phyloP scores from a whole-genome alignment of 2,888 invertebrate genomes.

The Morinoia aosen region DNA sequence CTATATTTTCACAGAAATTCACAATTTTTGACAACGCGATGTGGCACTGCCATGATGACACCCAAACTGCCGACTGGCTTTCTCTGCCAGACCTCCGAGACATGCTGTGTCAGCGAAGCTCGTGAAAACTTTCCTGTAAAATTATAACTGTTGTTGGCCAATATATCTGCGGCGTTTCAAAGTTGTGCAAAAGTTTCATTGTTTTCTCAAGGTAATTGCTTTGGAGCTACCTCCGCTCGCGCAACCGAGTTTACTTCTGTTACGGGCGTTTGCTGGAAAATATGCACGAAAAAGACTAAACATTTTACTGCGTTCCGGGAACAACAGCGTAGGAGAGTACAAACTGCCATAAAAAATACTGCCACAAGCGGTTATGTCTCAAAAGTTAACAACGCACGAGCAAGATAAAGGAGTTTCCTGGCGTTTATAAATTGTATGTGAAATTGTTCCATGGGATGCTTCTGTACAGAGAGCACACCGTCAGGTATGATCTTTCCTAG shows the following conservation, averaged over 20 bases:
- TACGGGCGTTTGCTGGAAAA: background rate
- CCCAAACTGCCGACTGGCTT: background rate
- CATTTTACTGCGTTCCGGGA: background rate
- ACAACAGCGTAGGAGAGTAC: background rate
- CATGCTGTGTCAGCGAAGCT: background rate
- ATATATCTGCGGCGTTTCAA: background rate
- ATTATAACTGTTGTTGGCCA: constrained; percentile 1
- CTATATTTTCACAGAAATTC: background rate
- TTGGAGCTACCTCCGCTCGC: background rate
- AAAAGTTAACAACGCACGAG: too few species aligned
- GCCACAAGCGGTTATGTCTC: too few species aligned
- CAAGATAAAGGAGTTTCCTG: too few species aligned
- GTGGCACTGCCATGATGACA: background rate
- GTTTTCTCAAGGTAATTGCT: background rate
- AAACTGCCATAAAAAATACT: too few species aligned
- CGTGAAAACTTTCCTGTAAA: background rate
- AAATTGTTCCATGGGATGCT: too few species aligned
- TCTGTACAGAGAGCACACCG: too few species aligned
- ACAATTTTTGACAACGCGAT: background rate
- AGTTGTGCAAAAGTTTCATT: background rate
- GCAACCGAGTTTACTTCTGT: background rate
- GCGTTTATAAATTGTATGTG: too few species aligned
- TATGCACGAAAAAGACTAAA: background rate
- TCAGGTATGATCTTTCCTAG: too few species aligned
- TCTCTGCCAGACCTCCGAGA: background rate